Percentiles rank a stretch among this genome's conserved stretches.
Conservation (phyloP, 1,140 invertebrate genomes). For the Drosophila micromelanica region DNA sequence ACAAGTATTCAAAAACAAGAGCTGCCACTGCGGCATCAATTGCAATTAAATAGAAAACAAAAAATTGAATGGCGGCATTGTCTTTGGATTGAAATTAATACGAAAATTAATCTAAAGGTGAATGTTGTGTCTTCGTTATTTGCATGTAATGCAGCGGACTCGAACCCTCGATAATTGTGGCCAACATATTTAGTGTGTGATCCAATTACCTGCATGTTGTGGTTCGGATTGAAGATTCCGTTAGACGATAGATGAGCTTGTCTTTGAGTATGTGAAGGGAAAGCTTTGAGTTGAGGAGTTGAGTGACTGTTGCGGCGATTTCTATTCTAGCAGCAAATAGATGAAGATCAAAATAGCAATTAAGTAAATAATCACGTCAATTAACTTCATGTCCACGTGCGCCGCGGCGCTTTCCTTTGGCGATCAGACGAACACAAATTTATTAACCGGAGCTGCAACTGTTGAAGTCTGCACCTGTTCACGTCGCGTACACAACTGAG, state of each 20-base stretch:
- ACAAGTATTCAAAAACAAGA: conserved; percentile 63
- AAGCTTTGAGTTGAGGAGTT: conserved; percentile 53
- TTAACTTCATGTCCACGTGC: conserved; percentile 83
- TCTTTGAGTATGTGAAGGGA: conserved; percentile 40
- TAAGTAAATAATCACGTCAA: conserved; percentile 83
- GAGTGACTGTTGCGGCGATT: conserved; percentile 9
- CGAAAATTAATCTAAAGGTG: neutral
- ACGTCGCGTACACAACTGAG: conserved; percentile 72
- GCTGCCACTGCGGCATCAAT: conserved; percentile 26
- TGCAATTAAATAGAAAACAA: conserved; percentile 61
- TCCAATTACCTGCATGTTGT: conserved; percentile 67
- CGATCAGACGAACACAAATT: conserved; percentile 10
- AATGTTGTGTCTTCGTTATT: conserved; percentile 32
- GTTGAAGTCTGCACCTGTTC: conserved; percentile 64
- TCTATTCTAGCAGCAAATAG: conserved; percentile 76
- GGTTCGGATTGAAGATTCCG: conserved; percentile 4
- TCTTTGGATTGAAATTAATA: conserved; percentile 44
- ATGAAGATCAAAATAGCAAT: conserved; percentile 81
- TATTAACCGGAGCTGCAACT: conserved; percentile 36
- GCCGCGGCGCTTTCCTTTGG: conserved; percentile 64
- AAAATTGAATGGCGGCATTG: conserved; percentile 56
- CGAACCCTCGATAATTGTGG: conserved; percentile 60
- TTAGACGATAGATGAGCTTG: conserved; percentile 4
- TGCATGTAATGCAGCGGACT: conserved; percentile 47
- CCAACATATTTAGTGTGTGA: conserved; percentile 41